These are phyloP conservation scores for Octopus bimaculoides DNA, from an alignment of 1,140 invertebrate genomes.

Conservation along the genomic window DNA sequence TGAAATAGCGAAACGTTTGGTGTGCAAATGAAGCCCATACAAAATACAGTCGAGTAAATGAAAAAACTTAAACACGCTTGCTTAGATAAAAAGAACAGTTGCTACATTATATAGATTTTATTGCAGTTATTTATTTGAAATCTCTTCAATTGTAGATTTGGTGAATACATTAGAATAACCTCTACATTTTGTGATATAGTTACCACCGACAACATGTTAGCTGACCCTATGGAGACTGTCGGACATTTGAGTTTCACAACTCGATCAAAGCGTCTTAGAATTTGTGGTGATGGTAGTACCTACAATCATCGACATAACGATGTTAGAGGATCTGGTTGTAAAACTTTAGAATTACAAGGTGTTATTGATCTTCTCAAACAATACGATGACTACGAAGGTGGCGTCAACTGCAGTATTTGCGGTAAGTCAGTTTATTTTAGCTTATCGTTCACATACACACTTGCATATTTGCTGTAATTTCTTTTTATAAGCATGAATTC, in stretches of 20 bases:
- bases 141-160: too few relatives aligned
- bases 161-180: too few relatives aligned
- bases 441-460: not conserved
- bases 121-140: too few relatives aligned
- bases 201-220: not conserved
- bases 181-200: not conserved
- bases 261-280: slow-evolving; percentile 33
- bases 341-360: slow-evolving; percentile 39
- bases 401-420: slow-evolving; percentile 50
- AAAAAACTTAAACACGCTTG: too few relatives aligned
- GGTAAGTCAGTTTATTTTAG: slow-evolving; percentile 31
- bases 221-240: slow-evolving; percentile 17
- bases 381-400: slow-evolving; percentile 47
- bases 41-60: too few relatives aligned
- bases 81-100: too few relatives aligned
- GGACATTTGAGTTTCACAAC: slow-evolving; percentile 19
- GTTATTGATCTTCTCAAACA: slow-evolving; percentile 39
- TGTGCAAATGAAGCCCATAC: too few relatives aligned
- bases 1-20: too few relatives aligned
- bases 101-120: too few relatives aligned
- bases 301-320: slow-evolving; percentile 28
- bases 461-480: too few relatives aligned
- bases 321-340: slow-evolving; percentile 23
- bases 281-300: slow-evolving; percentile 16
- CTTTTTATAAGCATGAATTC: too few relatives aligned